Evolutionary conservation across 2,797 vertebrate species (phyloP), one percentile per base, ranked within the genome.

Genomic region (Rhinophrynus dorsalis): DNA sequence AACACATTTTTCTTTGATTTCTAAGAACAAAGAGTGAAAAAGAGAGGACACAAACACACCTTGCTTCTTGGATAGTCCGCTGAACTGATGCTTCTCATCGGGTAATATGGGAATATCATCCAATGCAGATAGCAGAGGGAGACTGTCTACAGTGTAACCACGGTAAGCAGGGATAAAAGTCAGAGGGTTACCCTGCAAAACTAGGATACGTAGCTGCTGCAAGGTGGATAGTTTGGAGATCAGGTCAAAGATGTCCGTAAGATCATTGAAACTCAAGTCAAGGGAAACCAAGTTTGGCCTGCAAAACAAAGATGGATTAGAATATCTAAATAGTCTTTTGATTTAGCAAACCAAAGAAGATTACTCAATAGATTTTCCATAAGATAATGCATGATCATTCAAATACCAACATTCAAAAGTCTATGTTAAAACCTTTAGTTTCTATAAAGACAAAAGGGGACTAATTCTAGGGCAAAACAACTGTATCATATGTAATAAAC

Each of bases 271-370:
- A 68, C 94, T 83, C 80, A 98, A 82, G 82, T 96, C 94, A 77
- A 98, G 87, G 63, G 93, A 94, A 67, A 94, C 67, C 1, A 97
- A 88, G 61, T 81, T 83, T 40, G 94, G 94, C 95, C 95, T 98
- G 73, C 2, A 58, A 56, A 17, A 24, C 20, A 2, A 12, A 38
- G 1, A 1, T 1, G 6, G 2, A 18, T 1, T 42, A 3, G 20
- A 44, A 10, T 1, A 1, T 42, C 15, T 5, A 17, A 10, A 42
- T 4, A 42, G 38, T 18, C 5, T 17, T 17, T n/a, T n/a, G n/a
- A n/a, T n/a, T n/a, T n/a, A n/a, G n/a, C n/a, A n/a, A n/a, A n/a
- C n/a, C n/a, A n/a, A n/a, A n/a, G n/a, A n/a, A n/a, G n/a, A n/a
- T n/a, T n/a, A n/a, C n/a, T n/a, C n/a, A n/a, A n/a, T n/a, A n/a